Base-by-base conservation (phyloP, 2,888 invertebrate species). In the Helleia helle region DNA sequence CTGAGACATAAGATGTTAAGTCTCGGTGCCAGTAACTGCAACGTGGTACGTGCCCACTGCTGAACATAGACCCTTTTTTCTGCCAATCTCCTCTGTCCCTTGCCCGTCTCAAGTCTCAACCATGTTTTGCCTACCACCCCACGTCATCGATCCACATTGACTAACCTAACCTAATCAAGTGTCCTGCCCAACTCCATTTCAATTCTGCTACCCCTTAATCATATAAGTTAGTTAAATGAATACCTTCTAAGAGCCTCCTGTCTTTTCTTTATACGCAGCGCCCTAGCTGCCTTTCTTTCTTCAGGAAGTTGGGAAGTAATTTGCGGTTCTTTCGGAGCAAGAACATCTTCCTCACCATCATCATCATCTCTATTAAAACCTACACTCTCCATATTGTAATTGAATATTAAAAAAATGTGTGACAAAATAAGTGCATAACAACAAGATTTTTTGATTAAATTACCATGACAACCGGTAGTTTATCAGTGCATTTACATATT, bases 201-300 rank as follows among this genome's bases (percentile, higher is more conserved):
- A n/a, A n/a, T n/a, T n/a, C n/a, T n/a, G n/a, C n/a, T n/a, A n/a
- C n/a, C n/a, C n/a, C 6, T 6, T 6, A 9, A 11, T 5, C 12
- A 27, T 7, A 27, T 3, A 13, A 2, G n/a, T 24, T 4, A 4
- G 3, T 1, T 24, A 29, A 25, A 11, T 14, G 11, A 28, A 50
- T 70, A 87, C 87, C 83, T 88, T 65, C 87, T 86, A 14, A 87
- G 58, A n/a, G 87, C 88, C 43, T 89, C 88, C 47, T 86, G 71
- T 46, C 90, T 79, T 42, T 87, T 86, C 63, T 90, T 86, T 57
- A 93, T 92, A 34, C 93, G 85, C 37, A 90, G 64, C 44, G 87
- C 76, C 42, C 93, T 85, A 0, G 90, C 93, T 28, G 89, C 80
- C 69, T 92, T 93, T 52, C 93, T 73, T 65, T 93, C 92, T 36